A percentile compares a stretch with the other conserved stretches of the same genome.
Conservation (phyloP, 2,888 invertebrate species). For the Conus canariensis region DNA sequence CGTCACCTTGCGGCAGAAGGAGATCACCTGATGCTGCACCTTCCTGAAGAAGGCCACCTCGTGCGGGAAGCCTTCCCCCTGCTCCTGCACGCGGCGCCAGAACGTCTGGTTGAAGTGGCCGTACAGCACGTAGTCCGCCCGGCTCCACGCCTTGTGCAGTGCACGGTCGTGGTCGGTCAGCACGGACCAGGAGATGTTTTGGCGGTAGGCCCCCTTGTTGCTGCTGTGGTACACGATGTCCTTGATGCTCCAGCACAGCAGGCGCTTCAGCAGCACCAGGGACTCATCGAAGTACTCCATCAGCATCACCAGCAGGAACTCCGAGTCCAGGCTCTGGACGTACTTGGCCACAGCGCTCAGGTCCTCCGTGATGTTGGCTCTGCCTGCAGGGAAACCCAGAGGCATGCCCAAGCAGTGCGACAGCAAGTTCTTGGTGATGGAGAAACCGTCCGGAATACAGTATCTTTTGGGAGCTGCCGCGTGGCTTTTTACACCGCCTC, state of each 20-base stretch:
- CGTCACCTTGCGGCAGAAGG: constrained; percentile 44
- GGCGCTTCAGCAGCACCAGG: constrained; percentile 71
- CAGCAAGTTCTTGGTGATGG: constrained; percentile 72
- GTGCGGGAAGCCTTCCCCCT: constrained; percentile 62
- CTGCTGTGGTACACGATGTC: constrained; percentile 72
- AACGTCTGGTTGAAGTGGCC: constrained; percentile 72
- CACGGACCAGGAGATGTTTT: constrained; percentile 9
- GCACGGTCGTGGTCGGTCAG: constrained; percentile 56
- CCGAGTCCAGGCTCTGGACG: constrained; percentile 63
- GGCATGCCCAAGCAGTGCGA: constrained; percentile 75
- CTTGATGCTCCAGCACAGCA: constrained; percentile 75
- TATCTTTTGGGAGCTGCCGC: constrained; percentile 52
- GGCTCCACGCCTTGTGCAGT: constrained; percentile 68
- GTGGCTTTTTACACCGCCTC: constrained; percentile 66
- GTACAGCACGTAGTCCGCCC: constrained; percentile 72
- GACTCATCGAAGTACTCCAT: constrained; percentile 77
- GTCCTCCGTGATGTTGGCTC: constrained; percentile 59
- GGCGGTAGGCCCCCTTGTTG: constrained; percentile 55
- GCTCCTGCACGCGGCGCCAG: constrained; percentile 64
- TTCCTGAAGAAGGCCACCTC: constrained; percentile 58
- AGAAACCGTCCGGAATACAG: constrained; percentile 74
- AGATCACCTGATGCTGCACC: constrained; percentile 48
- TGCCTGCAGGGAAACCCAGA: constrained; percentile 68
- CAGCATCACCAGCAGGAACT: constrained; percentile 74
- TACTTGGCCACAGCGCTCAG: constrained; percentile 56